Conservation (phyloP, 2,797 vertebrate genomes). For the Argyrosomus regius region DNA sequence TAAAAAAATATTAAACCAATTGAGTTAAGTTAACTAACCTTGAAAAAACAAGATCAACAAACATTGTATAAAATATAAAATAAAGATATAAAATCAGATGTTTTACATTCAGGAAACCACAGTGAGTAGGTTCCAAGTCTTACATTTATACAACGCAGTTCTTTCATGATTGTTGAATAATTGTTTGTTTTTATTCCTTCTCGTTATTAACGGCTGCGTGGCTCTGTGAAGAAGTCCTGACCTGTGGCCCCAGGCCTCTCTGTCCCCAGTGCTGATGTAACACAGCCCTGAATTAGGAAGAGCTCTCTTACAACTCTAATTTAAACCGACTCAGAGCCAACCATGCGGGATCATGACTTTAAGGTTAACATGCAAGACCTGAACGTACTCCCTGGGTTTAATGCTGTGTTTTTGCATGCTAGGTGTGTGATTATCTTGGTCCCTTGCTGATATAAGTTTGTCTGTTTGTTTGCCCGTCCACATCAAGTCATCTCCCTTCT, state of each 20-base stretch:
- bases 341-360: constrained; percentile 9
- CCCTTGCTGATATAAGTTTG: not conserved
- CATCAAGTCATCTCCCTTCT: not conserved
- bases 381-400: constrained; percentile 24
- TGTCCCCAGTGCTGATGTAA: constrained; percentile 38
- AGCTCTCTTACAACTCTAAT: constrained; percentile 46
- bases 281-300: constrained; percentile 31
- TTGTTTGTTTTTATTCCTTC: constrained; percentile 6
- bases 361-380: constrained; percentile 45
- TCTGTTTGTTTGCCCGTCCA: not conserved
- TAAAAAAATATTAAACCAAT: not conserved
- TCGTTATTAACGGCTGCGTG: constrained; percentile 13
- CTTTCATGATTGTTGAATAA: not conserved
- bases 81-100: not conserved
- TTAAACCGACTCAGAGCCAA: constrained; percentile 37
- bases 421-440: not conserved
- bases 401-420: constrained; percentile 25
- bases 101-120: not conserved
- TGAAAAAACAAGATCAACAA: not conserved
- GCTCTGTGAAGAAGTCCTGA: constrained; percentile 18
- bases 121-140: not conserved
- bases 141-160: not conserved
- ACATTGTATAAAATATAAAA: not conserved
- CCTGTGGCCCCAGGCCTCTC: constrained; percentile 5
- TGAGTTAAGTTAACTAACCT: not conserved